Percentiles rank a stretch among this genome's conserved stretches.
Conservation (phyloP, 2,113 vertebrate species). For the Pyrgilauda ruficollis region DNA sequence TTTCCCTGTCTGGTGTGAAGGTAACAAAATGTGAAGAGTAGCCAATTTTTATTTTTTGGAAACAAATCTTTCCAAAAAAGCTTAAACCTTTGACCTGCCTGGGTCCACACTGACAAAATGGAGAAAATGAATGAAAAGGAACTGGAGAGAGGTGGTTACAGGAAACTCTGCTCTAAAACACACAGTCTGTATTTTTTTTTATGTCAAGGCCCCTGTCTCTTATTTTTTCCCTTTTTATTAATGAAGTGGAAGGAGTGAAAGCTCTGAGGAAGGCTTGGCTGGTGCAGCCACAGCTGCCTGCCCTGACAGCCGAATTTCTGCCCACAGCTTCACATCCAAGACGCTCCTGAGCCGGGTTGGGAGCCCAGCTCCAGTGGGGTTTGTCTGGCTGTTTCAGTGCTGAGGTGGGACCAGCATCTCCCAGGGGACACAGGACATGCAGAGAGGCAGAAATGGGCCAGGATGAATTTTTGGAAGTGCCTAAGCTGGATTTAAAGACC, state of each 20-base stretch:
- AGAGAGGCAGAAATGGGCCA: neutral
- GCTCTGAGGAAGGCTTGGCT: neutral
- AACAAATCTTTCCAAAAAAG: conserved; percentile 31
- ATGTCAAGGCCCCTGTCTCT: neutral
- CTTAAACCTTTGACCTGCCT: conserved; percentile 30
- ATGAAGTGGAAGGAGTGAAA: conserved; percentile 32
- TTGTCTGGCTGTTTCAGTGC: neutral
- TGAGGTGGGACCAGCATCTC: neutral
- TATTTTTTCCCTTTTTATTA: neutral
- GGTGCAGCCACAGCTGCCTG: neutral
- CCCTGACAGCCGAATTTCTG: neutral
- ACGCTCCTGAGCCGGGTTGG: neutral
- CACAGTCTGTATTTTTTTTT: conserved; percentile 8
- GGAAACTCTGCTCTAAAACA: neutral
- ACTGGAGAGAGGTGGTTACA: neutral
- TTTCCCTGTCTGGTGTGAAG: conserved; percentile 52
- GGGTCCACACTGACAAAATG: conserved; percentile 17
- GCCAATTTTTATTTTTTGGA: conserved; percentile 19
- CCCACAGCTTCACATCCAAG: neutral
- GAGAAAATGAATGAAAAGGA: conserved; percentile 47
- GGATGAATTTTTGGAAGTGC: neutral
- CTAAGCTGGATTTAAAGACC: neutral
- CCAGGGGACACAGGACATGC: accelerated
- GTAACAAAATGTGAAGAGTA: conserved; percentile 31
- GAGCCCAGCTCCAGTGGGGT: neutral